Evolutionary conservation across 92 coral and sea anemone genomes (phyloP), one percentile per base, ranked within the genome.

Genomic region (Plumapathes pennacea): DNA sequence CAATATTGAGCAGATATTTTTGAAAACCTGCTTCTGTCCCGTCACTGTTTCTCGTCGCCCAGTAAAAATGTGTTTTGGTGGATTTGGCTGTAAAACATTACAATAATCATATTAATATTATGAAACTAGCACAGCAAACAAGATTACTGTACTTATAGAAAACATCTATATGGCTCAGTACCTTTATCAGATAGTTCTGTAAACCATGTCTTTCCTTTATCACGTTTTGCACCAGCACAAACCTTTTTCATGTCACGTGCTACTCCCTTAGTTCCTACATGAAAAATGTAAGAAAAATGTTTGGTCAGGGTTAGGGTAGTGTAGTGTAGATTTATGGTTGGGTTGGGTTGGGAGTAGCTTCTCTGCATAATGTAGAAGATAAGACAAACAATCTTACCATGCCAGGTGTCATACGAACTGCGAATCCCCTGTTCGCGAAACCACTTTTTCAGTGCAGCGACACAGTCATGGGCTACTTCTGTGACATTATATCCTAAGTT

Each of bases 401-500:
- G 73, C 50, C 60, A 66, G 2, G 73, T 66, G 34, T 66, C 73
- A 51, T 25, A 66, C 5, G 62, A 53, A 44, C 53, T 66, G 23
- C 28, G 39, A 28, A 50, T 53, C 32, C 41, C 50, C 23, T 54
- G 39, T 24, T 40, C 53, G 26, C 20, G 38, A 25, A 66, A 53
- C 62, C 73, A 66, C 12, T 40, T 54, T 41, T 53, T 53, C 19
- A 66, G 23, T 10, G 58, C 30, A 3, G 23, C 24, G 25, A 66
- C 53, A 66, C 60, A 54, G 30, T 66, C 73, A 41, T 66, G 75
- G 26, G 64, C 75, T n/a, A 67, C 52, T 36, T 67, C 75, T 32
- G 31, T 28, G 20, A 67, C 46, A 53, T 11, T 27, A 26, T 67
- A 55, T 23, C 61, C 72, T 65, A 14, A 8, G 22, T 4, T 14